Percentiles rank a stretch among this genome's conserved stretches.
Evolutionary conservation across 2,888 invertebrate genomes (phyloP).

Genomic region (Nasonovia ribisnigri): DNA sequence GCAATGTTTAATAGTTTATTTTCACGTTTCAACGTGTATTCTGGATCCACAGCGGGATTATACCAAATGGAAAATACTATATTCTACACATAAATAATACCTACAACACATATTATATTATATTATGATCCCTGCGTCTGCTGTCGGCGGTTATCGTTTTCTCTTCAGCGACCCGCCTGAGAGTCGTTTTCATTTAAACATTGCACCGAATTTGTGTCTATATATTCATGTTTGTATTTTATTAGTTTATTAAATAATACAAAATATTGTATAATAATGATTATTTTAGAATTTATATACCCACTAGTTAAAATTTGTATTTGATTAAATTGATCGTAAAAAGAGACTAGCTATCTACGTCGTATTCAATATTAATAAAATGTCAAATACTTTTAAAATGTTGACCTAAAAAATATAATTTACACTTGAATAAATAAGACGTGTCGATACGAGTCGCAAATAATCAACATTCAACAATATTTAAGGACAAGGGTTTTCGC

Average conservation of each 20-base stretch:
- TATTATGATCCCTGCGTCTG: neutral
- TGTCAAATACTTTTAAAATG: neutral
- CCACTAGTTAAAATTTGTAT: neutral
- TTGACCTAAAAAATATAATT: neutral
- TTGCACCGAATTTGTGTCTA: too few species aligned
- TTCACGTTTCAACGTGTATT: too few species aligned
- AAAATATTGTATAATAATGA: neutral
- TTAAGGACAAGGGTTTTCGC: neutral
- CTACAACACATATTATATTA: too few species aligned
- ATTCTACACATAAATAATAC: too few species aligned
- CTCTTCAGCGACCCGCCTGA: neutral
- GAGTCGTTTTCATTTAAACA: neutral
- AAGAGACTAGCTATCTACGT: neutral
- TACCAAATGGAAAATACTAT: too few species aligned
- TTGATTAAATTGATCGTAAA: neutral
- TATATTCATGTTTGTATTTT: too few species aligned
- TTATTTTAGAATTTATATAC: neutral
- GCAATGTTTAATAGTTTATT: too few species aligned
- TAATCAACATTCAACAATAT: slow-evolving; percentile 1
- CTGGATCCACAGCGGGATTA: too few species aligned
- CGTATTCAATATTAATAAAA: neutral
- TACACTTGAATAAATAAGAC: neutral
- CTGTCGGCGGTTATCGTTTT: neutral
- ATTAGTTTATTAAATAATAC: too few species aligned
- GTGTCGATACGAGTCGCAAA: neutral